These are phyloP conservation scores for Sceliomorpha sp. DNA, from an alignment of 2,888 invertebrate genomes.

Conservation along the genomic window DNA sequence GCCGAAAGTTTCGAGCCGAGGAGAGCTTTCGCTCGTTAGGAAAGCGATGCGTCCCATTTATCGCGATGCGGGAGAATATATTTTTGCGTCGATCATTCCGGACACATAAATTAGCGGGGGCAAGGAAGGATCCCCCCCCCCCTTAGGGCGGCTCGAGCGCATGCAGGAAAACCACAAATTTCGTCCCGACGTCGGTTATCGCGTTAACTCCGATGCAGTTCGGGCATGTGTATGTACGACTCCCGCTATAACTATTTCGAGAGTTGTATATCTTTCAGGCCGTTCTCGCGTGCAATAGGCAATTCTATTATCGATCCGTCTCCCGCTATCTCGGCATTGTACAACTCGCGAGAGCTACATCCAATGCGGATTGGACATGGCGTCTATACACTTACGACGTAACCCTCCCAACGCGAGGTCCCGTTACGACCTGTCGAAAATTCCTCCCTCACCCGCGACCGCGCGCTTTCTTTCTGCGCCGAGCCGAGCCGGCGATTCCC, in stretches of 20 bases:
- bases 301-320: constrained; percentile 74
- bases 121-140: constrained; percentile 17
- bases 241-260: constrained; percentile 50
- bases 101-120: constrained; percentile 6
- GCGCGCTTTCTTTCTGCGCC: too few relatives aligned
- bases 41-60: constrained; percentile 4
- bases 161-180: constrained; percentile 45
- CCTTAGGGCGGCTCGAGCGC: constrained; percentile 10
- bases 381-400: constrained; percentile 11
- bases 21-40: background rate
- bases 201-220: constrained; percentile 50
- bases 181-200: constrained; percentile 46
- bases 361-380: constrained; percentile 30
- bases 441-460: too few relatives aligned
- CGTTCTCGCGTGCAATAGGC: constrained; percentile 71
- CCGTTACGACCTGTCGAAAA: too few relatives aligned
- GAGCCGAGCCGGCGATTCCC: too few relatives aligned
- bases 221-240: constrained; percentile 48
- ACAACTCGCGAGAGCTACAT: constrained; percentile 29
- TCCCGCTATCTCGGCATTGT: constrained; percentile 59
- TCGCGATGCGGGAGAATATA: constrained; percentile 1
- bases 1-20: too few relatives aligned
- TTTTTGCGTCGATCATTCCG: constrained; percentile 24
- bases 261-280: constrained; percentile 68
- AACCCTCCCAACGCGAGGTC: too few relatives aligned